Conservation (phyloP, 2,888 invertebrate genomes). For the Chironomus tentans region DNA sequence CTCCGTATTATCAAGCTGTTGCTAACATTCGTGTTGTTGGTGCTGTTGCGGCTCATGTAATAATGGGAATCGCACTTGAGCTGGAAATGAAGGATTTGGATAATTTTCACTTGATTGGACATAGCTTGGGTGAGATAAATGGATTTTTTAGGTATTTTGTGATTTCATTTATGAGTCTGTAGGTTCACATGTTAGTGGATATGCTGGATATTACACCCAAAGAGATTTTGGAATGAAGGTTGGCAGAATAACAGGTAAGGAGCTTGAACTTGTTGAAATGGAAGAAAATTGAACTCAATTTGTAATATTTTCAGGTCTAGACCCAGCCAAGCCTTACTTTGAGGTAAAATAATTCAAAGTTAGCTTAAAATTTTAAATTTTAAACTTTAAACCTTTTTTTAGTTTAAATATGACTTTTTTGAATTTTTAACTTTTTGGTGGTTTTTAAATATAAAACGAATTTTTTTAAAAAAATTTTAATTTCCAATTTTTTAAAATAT, state of each 20-base stretch:
- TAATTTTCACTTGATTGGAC: conserved; percentile 75
- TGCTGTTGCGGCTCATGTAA: conserved; percentile 68
- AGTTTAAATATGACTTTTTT: no score
- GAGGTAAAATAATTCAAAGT: conserved; percentile 44
- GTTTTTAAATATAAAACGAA: no score
- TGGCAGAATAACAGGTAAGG: conserved; percentile 64
- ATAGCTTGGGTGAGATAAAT: conserved; percentile 57
- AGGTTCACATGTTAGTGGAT: conserved; percentile 79
- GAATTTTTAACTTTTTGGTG: no score
- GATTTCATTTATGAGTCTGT: conserved; percentile 49
- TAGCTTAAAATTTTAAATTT: no score
- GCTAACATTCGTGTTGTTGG: conserved; percentile 84
- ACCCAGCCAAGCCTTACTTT: conserved; percentile 89
- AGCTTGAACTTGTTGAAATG: conserved; percentile 46
- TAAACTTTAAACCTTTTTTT: no score
- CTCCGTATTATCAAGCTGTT: conserved; percentile 86
- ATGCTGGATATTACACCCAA: conserved; percentile 60
- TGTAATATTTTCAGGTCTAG: conserved; percentile 77
- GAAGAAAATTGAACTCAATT: conserved; percentile 60
- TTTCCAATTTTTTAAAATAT: no score
- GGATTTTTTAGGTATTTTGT: no score
- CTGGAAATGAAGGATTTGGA: conserved; percentile 50
- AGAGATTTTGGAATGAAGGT: conserved; percentile 57
- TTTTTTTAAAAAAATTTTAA: no score
- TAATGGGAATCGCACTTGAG: conserved; percentile 47